Evolutionary conservation across 2,888 invertebrate species (phyloP).

Genomic region (Erebia ligea): DNA sequence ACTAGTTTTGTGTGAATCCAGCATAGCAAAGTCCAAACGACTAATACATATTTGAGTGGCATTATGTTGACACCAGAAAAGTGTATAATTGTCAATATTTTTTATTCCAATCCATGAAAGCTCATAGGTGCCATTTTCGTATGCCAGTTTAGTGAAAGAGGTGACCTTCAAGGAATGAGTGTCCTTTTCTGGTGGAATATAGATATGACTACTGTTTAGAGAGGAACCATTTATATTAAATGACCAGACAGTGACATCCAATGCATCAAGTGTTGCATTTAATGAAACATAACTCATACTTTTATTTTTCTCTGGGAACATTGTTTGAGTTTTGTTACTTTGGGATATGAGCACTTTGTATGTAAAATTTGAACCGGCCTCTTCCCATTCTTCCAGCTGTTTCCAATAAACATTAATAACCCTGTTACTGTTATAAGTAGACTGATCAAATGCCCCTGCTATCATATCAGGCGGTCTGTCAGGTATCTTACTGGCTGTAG

Average conservation of each 20-base stretch:
- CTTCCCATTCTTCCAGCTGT: conserved; percentile 85
- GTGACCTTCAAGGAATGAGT: conserved; percentile 71
- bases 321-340: conserved; percentile 59
- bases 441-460: conserved; percentile 89
- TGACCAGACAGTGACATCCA: conserved; percentile 84
- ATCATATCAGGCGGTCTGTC: conserved; percentile 87
- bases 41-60: conserved; percentile 80
- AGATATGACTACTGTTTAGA: conserved; percentile 79
- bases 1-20: conserved; percentile 67
- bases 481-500: conserved; percentile 85
- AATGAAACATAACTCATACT: conserved; percentile 85
- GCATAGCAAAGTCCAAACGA: conserved; percentile 71
- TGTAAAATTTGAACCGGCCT: conserved; percentile 89
- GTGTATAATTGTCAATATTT: conserved; percentile 86
- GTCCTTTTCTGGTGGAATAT: conserved; percentile 83
- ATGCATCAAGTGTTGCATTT: conserved; percentile 69
- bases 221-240: conserved; percentile 85
- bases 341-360: conserved; percentile 83
- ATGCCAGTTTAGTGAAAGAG: conserved; percentile 88
- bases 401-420: conserved; percentile 91
- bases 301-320: conserved; percentile 77
- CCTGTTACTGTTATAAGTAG: conserved; percentile 76
- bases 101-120: conserved; percentile 84
- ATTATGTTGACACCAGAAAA: conserved; percentile 89
- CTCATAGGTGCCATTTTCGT: conserved; percentile 80